Base-by-base conservation (phyloP, 92 coral and sea anemone species). In the Zoanthus gigantus region DNA sequence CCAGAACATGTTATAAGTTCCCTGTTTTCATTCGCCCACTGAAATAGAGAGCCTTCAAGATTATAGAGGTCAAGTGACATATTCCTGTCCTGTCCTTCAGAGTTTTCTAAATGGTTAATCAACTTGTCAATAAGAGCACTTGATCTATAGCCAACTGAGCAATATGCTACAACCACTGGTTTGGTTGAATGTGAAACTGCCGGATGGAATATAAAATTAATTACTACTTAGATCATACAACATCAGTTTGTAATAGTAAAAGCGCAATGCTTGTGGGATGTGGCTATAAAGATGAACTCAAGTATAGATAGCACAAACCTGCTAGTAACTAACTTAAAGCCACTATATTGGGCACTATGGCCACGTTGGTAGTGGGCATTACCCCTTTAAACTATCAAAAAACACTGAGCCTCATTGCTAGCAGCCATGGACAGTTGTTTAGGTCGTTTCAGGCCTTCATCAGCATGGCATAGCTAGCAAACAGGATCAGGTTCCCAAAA, bases 1-100 rank as follows among this genome's bases (percentile, higher is more conserved):
- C 90, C 90, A 57, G 75, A 74, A 47, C 87, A 79, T 83, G 87
- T 85, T 58, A 95, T 92, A 12, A 97, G 91, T 34, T 88, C 74
- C 86, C 92, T 89, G 37, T 91, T 91, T 71, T 97, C 99, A 83
- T 97, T 97, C 7, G 99, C 99, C 99, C 99, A 97, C 81, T 97
- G 93, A 69, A 97, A 93, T 50, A 97, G 91, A 0, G 98, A 93
- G 13, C 99, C 99, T 79, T 97, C 99, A 12, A 97, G 96, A 80
- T 95, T 97, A 61, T 83, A 97, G 9, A 97, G 79, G 7, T 91
- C 93, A n/a, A 92, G 32, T 11, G 74, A 73, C 1, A 88, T 12
- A 79, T 87, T 90, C 77, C 87, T 56, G 57, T 53, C 85, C 29
- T 78, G 61, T 23, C 74, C 71, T 78, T 80, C 93, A 72, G 89